A percentile compares a stretch with the other conserved stretches of the same genome.
These are phyloP conservation scores for Umimayanthus chanpuru DNA, from an alignment of 92 coral and sea anemone species.

Conservation along the genomic window DNA sequence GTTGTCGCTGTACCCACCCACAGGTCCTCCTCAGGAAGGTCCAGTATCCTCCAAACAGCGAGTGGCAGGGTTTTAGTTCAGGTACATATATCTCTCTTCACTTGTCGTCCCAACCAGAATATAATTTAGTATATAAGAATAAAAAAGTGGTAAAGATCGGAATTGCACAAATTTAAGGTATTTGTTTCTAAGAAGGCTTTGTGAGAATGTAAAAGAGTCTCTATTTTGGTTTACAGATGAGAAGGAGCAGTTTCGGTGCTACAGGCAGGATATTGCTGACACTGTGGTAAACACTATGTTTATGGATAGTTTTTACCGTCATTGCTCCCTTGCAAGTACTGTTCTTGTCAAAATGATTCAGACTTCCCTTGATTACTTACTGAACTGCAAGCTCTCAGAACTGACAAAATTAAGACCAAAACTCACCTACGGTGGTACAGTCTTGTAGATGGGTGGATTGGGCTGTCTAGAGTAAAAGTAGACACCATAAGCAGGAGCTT, in stretches of 20 bases:
- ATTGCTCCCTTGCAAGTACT: background rate
- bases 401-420: too few species aligned
- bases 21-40: conserved; percentile 91
- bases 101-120: background rate
- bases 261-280: conserved; percentile 99
- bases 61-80: conserved; percentile 88
- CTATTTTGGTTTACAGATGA: conserved; percentile 65
- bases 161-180: background rate
- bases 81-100: conserved; percentile 53
- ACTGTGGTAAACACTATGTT: conserved; percentile 70
- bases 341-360: background rate
- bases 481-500: too few species aligned
- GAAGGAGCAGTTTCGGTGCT: conserved; percentile 94
- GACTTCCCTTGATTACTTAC: background rate
- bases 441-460: too few species aligned
- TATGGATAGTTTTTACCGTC: too few species aligned
- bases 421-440: too few species aligned
- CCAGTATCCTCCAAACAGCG: conserved; percentile 91
- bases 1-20: background rate
- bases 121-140: background rate
- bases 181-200: background rate
- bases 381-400: too few species aligned
- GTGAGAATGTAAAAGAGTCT: background rate
- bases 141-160: too few species aligned
- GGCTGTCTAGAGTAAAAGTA: too few species aligned